Base-by-base conservation (phyloP, 2,888 invertebrate species). In the Hydrotaea cyrtoneurina region DNA sequence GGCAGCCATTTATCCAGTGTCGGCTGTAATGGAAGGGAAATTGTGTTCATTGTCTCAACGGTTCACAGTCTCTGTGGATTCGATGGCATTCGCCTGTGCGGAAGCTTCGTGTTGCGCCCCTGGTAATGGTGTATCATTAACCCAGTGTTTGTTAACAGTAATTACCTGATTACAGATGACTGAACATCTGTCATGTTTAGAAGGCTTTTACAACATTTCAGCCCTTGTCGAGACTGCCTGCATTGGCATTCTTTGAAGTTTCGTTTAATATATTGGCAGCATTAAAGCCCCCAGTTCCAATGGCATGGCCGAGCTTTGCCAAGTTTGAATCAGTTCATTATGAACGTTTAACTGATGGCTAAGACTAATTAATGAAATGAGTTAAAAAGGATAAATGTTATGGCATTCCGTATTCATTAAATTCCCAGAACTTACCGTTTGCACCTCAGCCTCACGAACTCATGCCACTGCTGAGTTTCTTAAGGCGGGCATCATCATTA, bases 121-220 rank as follows among this genome's bases (percentile, higher is more conserved):
- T 69, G 69, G 21, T 46, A 69, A 69, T 46, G 69, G n/a, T 0
- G 46, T 69, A 69, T 69, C 69, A 69, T 69, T 69, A 69, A 69
- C 23, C 69, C 69, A 69, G 69, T 69, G 69, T 69, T 69, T 21
- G 73, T 57, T 74, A 59, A 57, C 59, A 74, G 62, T 46, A 46
- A 62, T 78, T 71, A 59, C 59, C 71, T 59, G 71, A 69, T 77
- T 66, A 66, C 69, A 66, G 69, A 71, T 78, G 77, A 71, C 69
- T 78, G 31, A 69, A 78, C 69, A 78, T 78, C 69, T 71, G 69
- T 78, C 57, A 78, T 71, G 43, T 31, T 59, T 43, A 59, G 21
- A 46, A 59, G 36, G n/a, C 36, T 55, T 31, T 69, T 21, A 46
- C 39, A 69, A 69, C 43, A 69, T 13, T 17, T 7, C 23, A 43